These are phyloP conservation scores for Platalea minor DNA, from an alignment of 2,797 vertebrate species.

Conservation along the genomic window DNA sequence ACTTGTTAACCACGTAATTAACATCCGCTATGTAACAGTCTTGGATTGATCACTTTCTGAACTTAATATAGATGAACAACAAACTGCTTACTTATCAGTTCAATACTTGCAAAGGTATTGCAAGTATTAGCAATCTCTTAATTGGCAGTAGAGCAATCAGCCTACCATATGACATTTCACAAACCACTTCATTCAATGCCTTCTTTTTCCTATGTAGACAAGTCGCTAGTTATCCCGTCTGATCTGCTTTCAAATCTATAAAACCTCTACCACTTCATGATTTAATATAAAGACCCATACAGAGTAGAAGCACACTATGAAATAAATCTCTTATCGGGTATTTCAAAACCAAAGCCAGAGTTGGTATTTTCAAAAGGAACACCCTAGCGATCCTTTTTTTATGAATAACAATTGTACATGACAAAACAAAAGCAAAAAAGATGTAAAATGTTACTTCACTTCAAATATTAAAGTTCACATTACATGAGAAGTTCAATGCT, in stretches of 20 bases:
- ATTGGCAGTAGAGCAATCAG: background rate
- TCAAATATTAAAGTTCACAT: background rate
- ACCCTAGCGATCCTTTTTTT: background rate
- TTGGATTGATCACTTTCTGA: background rate
- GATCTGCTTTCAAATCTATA: background rate
- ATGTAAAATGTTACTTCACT: background rate
- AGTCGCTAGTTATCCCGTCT: background rate
- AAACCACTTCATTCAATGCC: background rate
- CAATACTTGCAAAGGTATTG: background rate
- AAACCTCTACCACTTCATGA: background rate
- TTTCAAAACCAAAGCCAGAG: background rate
- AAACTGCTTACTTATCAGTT: background rate
- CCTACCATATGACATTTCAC: background rate
- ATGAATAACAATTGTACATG: background rate
- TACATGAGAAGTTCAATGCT: background rate
- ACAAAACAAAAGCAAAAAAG: background rate
- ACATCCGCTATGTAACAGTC: background rate
- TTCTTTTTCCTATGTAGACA: background rate
- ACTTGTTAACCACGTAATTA: background rate
- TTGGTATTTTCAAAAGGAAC: background rate
- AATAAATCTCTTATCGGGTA: background rate
- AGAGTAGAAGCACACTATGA: background rate
- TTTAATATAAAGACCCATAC: background rate
- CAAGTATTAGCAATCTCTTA: background rate
- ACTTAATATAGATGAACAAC: background rate